These are phyloP conservation scores for Nautilus pompilius DNA, from an alignment of 1,140 invertebrate genomes.

Conservation along the genomic window DNA sequence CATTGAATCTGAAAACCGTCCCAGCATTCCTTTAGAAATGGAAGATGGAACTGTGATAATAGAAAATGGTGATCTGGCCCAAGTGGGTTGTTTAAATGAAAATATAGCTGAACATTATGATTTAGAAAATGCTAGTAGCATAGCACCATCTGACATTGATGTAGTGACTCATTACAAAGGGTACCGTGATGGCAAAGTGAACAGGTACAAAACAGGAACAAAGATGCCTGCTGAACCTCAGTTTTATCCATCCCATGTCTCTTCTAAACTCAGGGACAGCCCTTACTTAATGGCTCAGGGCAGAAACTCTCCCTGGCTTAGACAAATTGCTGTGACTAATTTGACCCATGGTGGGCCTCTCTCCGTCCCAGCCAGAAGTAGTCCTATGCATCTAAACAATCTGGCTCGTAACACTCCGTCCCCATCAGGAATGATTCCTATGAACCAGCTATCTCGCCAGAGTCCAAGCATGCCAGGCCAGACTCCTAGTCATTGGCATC, in stretches of 20 bases:
- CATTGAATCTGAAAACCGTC: slow-evolving; percentile 84
- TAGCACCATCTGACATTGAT: slow-evolving; percentile 95
- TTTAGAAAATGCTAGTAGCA: slow-evolving; percentile 93
- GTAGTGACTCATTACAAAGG: slow-evolving; percentile 95
- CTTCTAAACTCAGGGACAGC: no score
- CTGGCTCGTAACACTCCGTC: slow-evolving; percentile 6
- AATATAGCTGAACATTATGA: slow-evolving; percentile 95
- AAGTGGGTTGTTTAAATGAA: slow-evolving; percentile 61
- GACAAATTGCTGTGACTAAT: neutral
- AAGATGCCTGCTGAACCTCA: slow-evolving; percentile 3
- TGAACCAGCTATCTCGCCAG: slow-evolving; percentile 27
- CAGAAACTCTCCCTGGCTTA: neutral
- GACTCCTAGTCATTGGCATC: slow-evolving; percentile 32
- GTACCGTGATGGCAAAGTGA: slow-evolving; percentile 72
- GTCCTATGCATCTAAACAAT: slow-evolving; percentile 13
- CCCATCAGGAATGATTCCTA: slow-evolving; percentile 14
- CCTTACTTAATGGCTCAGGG: neutral
- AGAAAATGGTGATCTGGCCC: slow-evolving; percentile 60
- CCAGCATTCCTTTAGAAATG: slow-evolving; percentile 48
- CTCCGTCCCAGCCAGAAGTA: slow-evolving; percentile 21
- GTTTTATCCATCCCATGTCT: no score
- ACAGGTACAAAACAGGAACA: slow-evolving; percentile 17
- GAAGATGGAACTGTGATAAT: slow-evolving; percentile 53
- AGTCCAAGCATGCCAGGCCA: slow-evolving; percentile 23
- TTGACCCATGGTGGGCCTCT: neutral